phyloP scores from a whole-genome alignment of 37 sponge, comb jelly and placozoan genomes.

The Cliona cf. orientalis region DNA sequence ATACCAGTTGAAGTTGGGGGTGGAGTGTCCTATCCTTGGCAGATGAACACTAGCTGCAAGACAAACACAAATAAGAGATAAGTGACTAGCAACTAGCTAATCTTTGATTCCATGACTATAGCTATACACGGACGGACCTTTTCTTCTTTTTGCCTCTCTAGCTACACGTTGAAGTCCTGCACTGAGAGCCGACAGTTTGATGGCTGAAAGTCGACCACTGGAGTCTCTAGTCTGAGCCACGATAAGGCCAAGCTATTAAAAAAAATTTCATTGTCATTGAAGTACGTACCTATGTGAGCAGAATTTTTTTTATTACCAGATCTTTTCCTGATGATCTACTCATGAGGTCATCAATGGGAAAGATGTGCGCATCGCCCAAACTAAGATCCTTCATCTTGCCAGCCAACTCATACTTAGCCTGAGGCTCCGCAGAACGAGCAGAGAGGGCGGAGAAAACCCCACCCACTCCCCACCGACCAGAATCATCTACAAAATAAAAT shows the following conservation, averaged over 20 bases:
- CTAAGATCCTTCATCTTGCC: conserved; percentile 75
- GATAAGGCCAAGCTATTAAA: conserved; percentile 62
- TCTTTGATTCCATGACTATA: background rate
- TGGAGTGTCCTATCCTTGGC: conserved; percentile 81
- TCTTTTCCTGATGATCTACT: conserved; percentile 66
- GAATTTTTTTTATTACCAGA: too few species aligned
- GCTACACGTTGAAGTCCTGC: conserved; percentile 66
- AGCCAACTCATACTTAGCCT: conserved; percentile 66
- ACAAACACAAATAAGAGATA: background rate
- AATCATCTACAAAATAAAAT: conserved; percentile 67
- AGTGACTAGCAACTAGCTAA: background rate
- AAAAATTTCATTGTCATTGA: background rate
- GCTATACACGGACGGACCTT: conserved; percentile 34
- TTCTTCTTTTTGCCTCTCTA: conserved; percentile 36
- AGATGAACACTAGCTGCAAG: conserved; percentile 83
- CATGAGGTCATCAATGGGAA: conserved; percentile 76
- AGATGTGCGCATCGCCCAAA: conserved; percentile 78
- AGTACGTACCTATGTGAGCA: background rate
- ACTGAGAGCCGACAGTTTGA: conserved; percentile 77
- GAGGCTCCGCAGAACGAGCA: conserved; percentile 64
- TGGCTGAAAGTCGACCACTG: conserved; percentile 57
- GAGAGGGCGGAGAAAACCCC: conserved; percentile 84
- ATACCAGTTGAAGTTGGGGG: conserved; percentile 90
- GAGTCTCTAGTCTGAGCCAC: conserved; percentile 70
- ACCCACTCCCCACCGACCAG: conserved; percentile 85